Conservation (phyloP, 2,888 invertebrate genomes). For the Lycocerus yunnanus region DNA sequence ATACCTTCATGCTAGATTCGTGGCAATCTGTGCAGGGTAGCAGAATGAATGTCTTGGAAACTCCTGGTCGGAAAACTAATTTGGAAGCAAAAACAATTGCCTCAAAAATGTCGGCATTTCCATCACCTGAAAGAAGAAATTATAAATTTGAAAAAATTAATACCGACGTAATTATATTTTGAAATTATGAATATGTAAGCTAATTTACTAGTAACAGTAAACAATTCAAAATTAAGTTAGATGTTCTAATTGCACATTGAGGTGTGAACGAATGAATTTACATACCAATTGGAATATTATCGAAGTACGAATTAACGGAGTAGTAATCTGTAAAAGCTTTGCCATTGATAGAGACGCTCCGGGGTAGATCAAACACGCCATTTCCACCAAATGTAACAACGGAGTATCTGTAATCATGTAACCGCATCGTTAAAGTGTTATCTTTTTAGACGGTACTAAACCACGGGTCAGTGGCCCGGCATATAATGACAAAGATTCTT, state of each 20-base stretch:
- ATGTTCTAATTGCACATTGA: neutral
- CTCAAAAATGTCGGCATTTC: slow-evolving; percentile 72
- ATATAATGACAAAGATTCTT: slow-evolving; percentile 23
- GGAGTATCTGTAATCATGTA: slow-evolving; percentile 67
- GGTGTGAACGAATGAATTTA: slow-evolving; percentile 10
- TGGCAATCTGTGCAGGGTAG: slow-evolving; percentile 81
- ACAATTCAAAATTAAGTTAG: neutral
- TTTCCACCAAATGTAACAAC: slow-evolving; percentile 76
- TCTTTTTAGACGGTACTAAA: slow-evolving; percentile 11
- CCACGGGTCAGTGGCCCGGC: slow-evolving; percentile 24
- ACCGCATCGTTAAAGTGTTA: slow-evolving; percentile 22
- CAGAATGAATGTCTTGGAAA: slow-evolving; percentile 80
- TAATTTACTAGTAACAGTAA: slow-evolving; percentile 7
- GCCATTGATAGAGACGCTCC: slow-evolving; percentile 63
- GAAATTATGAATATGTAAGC: neutral
- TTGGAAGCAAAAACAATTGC: slow-evolving; percentile 75
- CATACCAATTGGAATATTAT: slow-evolving; percentile 69
- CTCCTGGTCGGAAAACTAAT: slow-evolving; percentile 80
- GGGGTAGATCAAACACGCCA: slow-evolving; percentile 72
- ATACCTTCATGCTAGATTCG: slow-evolving; percentile 69
- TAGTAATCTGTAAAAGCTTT: slow-evolving; percentile 69
- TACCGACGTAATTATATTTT: neutral
- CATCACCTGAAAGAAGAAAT: slow-evolving; percentile 53
- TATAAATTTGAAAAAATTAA: neutral
- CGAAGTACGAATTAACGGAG: slow-evolving; percentile 69